phyloP scores from a whole-genome alignment of 1,140 invertebrate species.

The Helicorthomorpha holstii region DNA sequence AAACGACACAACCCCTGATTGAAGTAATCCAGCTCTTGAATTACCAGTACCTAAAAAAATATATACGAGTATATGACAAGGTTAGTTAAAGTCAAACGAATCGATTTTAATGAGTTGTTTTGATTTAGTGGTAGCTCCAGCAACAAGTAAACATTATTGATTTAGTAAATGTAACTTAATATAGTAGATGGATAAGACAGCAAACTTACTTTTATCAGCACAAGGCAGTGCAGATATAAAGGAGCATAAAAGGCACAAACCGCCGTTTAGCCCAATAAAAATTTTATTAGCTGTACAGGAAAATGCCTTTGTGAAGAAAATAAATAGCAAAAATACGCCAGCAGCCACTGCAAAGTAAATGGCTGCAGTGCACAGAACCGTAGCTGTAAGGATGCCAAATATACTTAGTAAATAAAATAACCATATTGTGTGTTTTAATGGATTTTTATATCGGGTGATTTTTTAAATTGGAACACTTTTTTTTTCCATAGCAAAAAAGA shows the following conservation, averaged over 20 bases:
- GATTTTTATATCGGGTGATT: too few species aligned
- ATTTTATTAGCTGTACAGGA: slow-evolving; percentile 19
- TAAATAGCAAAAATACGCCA: slow-evolving; percentile 15
- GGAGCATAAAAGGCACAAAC: slow-evolving; percentile 17
- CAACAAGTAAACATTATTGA: too few species aligned
- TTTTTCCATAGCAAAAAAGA: too few species aligned
- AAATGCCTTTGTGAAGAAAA: slow-evolving; percentile 17
- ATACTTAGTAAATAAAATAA: not conserved
- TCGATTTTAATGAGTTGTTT: too few species aligned
- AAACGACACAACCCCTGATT: slow-evolving; percentile 12
- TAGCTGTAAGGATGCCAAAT: slow-evolving; percentile 13
- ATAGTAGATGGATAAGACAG: not conserved
- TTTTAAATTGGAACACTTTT: too few species aligned
- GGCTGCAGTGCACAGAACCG: slow-evolving; percentile 15
- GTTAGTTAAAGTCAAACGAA: too few species aligned
- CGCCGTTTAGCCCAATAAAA: slow-evolving; percentile 20
- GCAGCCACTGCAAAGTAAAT: slow-evolving; percentile 15
- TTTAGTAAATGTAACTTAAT: not conserved
- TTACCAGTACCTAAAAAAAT: slow-evolving; percentile 8
- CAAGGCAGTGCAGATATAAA: slow-evolving; percentile 19
- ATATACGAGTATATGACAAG: too few species aligned
- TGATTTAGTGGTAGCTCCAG: too few species aligned
- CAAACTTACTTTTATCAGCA: slow-evolving; percentile 24
- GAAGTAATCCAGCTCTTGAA: slow-evolving; percentile 10
- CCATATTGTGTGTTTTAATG: too few species aligned